Evolutionary conservation across 1,140 invertebrate genomes (phyloP).

Genomic region (Anastrepha ludens): DNA sequence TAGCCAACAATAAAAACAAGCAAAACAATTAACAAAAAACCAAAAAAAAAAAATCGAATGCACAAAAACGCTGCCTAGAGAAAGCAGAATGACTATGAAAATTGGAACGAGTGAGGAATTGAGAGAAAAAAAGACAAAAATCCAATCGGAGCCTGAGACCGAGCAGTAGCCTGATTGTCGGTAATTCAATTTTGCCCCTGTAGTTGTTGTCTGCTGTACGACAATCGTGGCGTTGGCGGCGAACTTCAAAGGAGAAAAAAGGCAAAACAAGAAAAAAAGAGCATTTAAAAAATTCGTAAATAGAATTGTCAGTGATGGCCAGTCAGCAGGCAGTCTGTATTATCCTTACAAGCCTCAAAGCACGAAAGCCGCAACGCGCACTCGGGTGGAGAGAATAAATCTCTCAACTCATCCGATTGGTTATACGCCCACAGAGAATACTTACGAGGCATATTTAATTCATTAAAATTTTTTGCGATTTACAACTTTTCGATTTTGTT

Average conservation of each 20-base stretch:
- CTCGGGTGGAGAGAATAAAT: not conserved
- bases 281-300: conserved; percentile 45
- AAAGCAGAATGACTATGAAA: conserved; percentile 11
- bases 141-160: conserved; percentile 67
- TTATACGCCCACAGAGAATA: conserved; percentile 21
- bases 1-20: conserved; percentile 56
- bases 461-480: conserved; percentile 54
- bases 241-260: conserved; percentile 62
- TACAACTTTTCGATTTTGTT: not conserved
- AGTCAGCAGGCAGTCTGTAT: conserved; percentile 40
- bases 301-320: conserved; percentile 1
- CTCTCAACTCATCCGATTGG: conserved; percentile 35
- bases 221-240: conserved; percentile 59
- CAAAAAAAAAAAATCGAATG: not conserved
- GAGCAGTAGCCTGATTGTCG: conserved; percentile 72
- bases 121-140: conserved; percentile 56
- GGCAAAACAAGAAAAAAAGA: conserved; percentile 12
- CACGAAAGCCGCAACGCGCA: conserved; percentile 22
- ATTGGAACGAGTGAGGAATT: not conserved
- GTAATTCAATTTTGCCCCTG: conserved; percentile 59
- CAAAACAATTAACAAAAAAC: conserved; percentile 2
- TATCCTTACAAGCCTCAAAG: conserved; percentile 35
- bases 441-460: not conserved
- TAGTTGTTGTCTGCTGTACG: conserved; percentile 61
- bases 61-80: not conserved